Evolutionary conservation across 2,797 vertebrate species (phyloP).

Genomic region (Anguilla anguilla): DNA sequence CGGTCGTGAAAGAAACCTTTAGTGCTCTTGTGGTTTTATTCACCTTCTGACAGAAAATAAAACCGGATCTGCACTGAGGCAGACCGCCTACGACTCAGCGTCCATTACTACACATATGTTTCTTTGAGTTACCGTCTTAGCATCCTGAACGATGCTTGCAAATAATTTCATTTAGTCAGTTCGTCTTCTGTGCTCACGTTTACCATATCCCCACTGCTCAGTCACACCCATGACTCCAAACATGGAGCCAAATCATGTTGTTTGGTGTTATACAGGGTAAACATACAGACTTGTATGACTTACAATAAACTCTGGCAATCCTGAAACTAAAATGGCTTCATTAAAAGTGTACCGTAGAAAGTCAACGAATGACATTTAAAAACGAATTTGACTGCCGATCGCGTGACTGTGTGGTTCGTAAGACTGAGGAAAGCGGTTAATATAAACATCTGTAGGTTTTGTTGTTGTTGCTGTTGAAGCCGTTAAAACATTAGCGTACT

Average conservation of each 20-base stretch:
- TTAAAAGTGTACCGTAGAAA: not conserved
- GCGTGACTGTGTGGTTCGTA: not conserved
- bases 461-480: not conserved
- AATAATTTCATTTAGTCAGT: not conserved
- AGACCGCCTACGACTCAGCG: not conserved
- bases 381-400: not conserved
- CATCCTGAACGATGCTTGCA: constrained; percentile 6
- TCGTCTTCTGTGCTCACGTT: not conserved
- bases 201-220: not conserved
- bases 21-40: constrained; percentile 45
- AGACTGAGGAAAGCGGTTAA: not conserved
- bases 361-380: too few relatives aligned
- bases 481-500: not conserved
- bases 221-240: not conserved
- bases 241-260: not conserved
- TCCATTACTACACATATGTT: not conserved
- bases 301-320: not conserved
- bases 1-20: constrained; percentile 39
- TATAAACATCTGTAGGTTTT: not conserved
- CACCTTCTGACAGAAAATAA: constrained; percentile 45
- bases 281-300: not conserved
- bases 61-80: constrained; percentile 26
- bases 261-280: not conserved
- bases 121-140: constrained; percentile 21
- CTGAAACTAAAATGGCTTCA: not conserved